These are phyloP conservation scores for Brienomyrus longianalis DNA, from an alignment of 2,113 vertebrate genomes.

Conservation along the genomic window DNA sequence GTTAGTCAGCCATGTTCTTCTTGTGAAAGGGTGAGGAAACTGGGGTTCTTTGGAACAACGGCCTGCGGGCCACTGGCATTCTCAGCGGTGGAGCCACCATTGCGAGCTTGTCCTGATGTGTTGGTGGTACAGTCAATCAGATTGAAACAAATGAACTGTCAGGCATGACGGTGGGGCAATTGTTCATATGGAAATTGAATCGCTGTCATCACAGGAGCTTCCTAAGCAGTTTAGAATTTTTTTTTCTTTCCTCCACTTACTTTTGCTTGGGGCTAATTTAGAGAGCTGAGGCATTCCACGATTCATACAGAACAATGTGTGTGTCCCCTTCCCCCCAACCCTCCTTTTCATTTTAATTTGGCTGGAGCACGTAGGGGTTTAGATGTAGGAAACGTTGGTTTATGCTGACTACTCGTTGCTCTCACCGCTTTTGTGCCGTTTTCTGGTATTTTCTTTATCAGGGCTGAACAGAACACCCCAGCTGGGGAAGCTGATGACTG, in stretches of 20 bases:
- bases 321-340: not conserved
- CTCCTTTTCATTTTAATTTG: constrained; percentile 8
- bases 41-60: not conserved
- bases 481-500: constrained; percentile 18
- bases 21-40: not conserved
- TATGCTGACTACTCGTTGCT: constrained; percentile 7
- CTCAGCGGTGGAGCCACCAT: not conserved
- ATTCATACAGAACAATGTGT: constrained; percentile 44
- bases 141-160: constrained; percentile 70
- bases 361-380: not conserved
- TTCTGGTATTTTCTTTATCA: constrained; percentile 39
- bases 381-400: not conserved
- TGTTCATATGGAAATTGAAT: constrained; percentile 67
- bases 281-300: constrained; percentile 30
- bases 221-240: constrained; percentile 18
- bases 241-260: not conserved
- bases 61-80: not conserved
- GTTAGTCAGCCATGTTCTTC: not conserved
- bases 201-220: constrained; percentile 49
- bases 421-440: constrained; percentile 37
- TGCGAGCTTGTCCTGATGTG: constrained; percentile 35
- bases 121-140: constrained; percentile 52
- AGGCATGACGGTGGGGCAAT: constrained; percentile 58
- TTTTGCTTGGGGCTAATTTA: constrained; percentile 27
- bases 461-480: constrained; percentile 28